A percentile compares a stretch with the other conserved stretches of the same genome.
Evolutionary conservation across 2,113 vertebrate genomes (phyloP).

Genomic region (Eulemur rufifrons): DNA sequence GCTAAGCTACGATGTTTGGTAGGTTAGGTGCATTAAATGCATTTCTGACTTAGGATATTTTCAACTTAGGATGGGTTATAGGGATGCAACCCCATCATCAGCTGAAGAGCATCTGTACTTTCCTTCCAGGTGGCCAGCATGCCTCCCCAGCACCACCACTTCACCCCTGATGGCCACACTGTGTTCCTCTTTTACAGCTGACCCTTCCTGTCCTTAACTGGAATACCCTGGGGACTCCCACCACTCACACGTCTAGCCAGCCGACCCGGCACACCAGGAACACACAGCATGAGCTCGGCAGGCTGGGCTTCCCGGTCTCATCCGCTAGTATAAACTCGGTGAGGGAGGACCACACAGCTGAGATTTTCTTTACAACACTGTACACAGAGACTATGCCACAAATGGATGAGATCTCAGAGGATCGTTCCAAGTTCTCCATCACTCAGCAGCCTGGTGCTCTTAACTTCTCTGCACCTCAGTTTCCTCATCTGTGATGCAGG

Average conservation of each 20-base stretch:
- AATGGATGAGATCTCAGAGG: neutral
- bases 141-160: neutral
- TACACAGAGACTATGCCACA: neutral
- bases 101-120: neutral
- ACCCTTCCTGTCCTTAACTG: neutral
- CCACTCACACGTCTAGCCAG: rapidly evolving
- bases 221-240: rapidly evolving
- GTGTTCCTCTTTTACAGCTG: neutral
- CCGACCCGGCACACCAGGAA: neutral
- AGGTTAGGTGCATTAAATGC: neutral
- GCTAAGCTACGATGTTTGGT: neutral
- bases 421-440: neutral
- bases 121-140: neutral
- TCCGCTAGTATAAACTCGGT: rapidly evolving
- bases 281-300: rapidly evolving
- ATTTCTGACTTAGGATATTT: neutral
- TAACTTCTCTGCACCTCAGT: neutral
- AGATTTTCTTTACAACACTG: neutral
- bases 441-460: neutral
- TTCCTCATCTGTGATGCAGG: neutral
- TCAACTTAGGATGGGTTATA: neutral
- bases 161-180: rapidly evolving
- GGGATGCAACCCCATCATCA: neutral
- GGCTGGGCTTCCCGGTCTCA: neutral
- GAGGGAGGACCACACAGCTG: rapidly evolving